Percentiles rank a stretch among this genome's conserved stretches.
Conservation (phyloP, 2,888 invertebrate species). For the Ditylenchus weischeri region DNA sequence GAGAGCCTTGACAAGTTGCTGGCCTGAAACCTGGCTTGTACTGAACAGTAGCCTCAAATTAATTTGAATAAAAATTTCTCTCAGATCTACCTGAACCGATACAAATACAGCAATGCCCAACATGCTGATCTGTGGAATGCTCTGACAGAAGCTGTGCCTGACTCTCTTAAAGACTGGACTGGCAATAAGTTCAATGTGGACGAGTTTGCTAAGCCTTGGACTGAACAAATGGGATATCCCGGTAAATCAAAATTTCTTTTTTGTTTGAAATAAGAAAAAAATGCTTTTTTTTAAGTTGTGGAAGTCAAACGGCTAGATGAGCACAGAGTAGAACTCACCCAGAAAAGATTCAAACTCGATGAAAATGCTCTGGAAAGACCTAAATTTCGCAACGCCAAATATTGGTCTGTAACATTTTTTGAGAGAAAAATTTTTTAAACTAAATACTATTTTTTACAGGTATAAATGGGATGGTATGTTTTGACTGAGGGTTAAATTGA, state of each 20-base stretch:
- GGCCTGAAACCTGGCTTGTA: too few relatives aligned
- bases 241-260: neutral
- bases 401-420: constrained; percentile 36
- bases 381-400: constrained; percentile 47
- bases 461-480: constrained; percentile 13
- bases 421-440: neutral
- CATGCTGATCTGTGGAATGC: constrained; percentile 78
- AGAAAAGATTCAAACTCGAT: constrained; percentile 48
- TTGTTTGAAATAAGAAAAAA: neutral
- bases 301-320: constrained; percentile 45
- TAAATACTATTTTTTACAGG: constrained; percentile 12
- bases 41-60: too few relatives aligned
- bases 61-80: too few relatives aligned
- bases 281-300: constrained; percentile 25
- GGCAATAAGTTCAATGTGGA: constrained; percentile 52
- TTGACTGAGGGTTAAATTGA: too few relatives aligned
- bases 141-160: constrained; percentile 65
- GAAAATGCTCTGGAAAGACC: constrained; percentile 39
- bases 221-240: constrained; percentile 68
- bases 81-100: constrained; percentile 70
- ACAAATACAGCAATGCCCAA: constrained; percentile 74
- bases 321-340: constrained; percentile 43
- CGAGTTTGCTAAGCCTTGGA: constrained; percentile 76
- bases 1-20: too few relatives aligned
- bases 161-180: constrained; percentile 53